These are phyloP conservation scores for Chironomus riparius DNA, from an alignment of 2,888 invertebrate species.

Conservation along the genomic window DNA sequence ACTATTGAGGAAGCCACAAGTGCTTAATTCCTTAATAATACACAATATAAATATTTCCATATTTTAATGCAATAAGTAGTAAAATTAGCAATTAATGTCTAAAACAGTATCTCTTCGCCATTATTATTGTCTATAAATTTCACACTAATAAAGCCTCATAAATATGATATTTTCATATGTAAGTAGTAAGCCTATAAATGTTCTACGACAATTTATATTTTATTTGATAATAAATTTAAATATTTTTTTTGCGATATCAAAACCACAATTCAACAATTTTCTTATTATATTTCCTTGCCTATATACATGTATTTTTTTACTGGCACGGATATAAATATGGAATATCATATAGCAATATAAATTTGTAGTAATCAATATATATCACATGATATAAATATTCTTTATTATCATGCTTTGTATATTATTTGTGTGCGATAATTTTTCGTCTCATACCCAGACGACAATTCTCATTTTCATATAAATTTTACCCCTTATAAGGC, in stretches of 20 bases:
- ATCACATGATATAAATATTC: conserved; percentile 9
- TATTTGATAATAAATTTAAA: neutral
- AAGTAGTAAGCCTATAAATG: no score
- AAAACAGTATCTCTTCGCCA: neutral
- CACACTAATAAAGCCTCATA: no score
- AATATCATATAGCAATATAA: neutral
- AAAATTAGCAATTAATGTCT: neutral
- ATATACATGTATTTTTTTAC: no score
- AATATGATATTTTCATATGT: no score
- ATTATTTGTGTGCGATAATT: neutral
- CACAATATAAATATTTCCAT: no score
- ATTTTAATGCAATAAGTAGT: no score
- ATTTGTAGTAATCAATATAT: neutral
- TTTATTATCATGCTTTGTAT: conserved; percentile 1
- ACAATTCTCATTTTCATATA: neutral
- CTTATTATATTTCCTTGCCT: no score
- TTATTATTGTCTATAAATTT: neutral
- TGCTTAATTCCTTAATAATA: no score
- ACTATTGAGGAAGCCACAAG: no score
- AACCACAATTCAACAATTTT: neutral
- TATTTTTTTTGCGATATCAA: neutral
- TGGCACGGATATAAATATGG: no score
- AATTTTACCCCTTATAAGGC: neutral
- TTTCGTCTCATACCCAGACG: neutral
- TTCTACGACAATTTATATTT: neutral